These are phyloP conservation scores for Scolopax mira DNA, from an alignment of 2,113 vertebrate genomes.

Conservation along the genomic window DNA sequence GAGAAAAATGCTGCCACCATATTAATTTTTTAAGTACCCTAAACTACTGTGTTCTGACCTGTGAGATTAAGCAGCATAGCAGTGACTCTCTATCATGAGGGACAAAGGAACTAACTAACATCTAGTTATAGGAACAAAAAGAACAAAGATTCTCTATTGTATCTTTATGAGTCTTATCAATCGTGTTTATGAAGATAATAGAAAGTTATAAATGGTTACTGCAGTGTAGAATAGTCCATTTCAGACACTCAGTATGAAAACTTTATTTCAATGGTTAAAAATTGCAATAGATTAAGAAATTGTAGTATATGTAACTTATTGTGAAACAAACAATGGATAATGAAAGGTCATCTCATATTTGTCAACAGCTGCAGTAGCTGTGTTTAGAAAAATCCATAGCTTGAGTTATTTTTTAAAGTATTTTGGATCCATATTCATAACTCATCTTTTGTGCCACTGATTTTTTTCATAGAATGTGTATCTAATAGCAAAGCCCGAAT, in stretches of 20 bases:
- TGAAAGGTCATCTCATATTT: neutral
- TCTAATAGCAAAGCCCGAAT: neutral
- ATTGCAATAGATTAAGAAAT: slow-evolving; percentile 51
- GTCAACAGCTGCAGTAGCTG: neutral
- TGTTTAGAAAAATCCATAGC: neutral
- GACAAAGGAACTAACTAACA: neutral
- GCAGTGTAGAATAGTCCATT: neutral
- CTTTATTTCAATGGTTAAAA: slow-evolving; percentile 47
- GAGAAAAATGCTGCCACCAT: neutral
- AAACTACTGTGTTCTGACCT: neutral
- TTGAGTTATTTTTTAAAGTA: neutral
- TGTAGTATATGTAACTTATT: neutral
- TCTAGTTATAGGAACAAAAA: neutral
- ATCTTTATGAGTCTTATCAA: slow-evolving; percentile 50
- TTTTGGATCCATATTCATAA: neutral
- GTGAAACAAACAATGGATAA: neutral
- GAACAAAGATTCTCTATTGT: neutral
- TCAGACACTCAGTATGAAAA: slow-evolving; percentile 33
- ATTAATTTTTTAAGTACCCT: neutral
- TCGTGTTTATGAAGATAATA: slow-evolving; percentile 66
- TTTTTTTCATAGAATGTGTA: neutral
- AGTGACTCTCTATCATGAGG: neutral
- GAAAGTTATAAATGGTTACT: slow-evolving; percentile 53
- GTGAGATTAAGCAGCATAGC: neutral
- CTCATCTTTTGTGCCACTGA: neutral